Evolutionary conservation across 2,113 vertebrate species (phyloP).

Genomic region (Herpailurus yagouaroundi): DNA sequence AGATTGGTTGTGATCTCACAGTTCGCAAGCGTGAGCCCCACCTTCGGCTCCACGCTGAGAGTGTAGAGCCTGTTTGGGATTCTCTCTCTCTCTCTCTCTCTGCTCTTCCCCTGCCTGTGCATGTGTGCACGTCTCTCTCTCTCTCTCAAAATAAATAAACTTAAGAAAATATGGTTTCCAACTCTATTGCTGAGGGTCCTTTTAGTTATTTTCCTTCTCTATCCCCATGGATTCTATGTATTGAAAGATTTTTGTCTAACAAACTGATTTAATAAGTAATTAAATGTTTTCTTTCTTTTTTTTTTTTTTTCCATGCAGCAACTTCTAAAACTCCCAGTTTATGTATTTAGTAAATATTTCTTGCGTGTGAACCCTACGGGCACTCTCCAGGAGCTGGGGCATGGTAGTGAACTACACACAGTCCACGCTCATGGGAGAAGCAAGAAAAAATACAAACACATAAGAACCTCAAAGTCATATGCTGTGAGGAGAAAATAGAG

Average conservation of each 20-base stretch:
- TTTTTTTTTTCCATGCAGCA: not conserved
- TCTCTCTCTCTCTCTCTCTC: no score
- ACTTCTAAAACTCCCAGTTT: not conserved
- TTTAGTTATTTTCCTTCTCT: not conserved
- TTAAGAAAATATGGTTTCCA: not conserved
- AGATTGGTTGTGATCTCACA: no score
- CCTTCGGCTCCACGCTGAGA: no score
- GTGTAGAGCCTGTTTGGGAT: no score
- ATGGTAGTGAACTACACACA: not conserved
- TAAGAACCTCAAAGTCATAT: not conserved
- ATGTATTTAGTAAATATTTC: not conserved
- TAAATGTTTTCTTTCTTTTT: slow-evolving; percentile 7
- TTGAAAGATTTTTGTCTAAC: slow-evolving; percentile 45
- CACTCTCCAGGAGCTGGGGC: not conserved
- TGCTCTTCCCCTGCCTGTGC: no score
- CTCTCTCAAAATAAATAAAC: no score
- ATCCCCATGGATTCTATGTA: not conserved
- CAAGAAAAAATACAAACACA: not conserved
- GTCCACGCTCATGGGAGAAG: not conserved
- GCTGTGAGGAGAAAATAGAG: not conserved
- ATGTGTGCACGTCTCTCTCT: no score
- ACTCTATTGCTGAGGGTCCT: not conserved
- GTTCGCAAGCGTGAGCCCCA: no score
- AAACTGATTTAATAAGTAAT: slow-evolving; percentile 28
- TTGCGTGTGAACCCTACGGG: not conserved